phyloP scores from a whole-genome alignment of 2,888 invertebrate species.

The Caenorhabditis sp. region DNA sequence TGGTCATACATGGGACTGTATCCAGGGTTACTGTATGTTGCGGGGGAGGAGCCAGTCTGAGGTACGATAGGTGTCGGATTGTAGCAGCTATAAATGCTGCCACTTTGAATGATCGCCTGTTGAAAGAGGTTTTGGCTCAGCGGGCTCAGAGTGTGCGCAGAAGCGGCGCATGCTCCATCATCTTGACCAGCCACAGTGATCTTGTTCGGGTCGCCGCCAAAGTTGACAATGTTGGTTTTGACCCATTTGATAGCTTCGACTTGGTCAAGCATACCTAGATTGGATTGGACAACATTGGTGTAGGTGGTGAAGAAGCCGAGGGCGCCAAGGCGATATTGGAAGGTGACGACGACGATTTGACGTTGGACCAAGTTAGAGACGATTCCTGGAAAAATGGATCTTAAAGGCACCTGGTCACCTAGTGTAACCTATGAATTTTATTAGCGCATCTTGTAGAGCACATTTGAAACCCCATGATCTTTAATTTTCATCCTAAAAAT shows the following conservation, averaged over 20 bases:
- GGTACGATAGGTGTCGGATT: slow-evolving; percentile 44
- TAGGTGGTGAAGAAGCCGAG: slow-evolving; percentile 61
- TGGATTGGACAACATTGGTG: slow-evolving; percentile 52
- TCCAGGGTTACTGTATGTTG: slow-evolving; percentile 15
- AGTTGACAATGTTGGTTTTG: slow-evolving; percentile 60
- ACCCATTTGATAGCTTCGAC: slow-evolving; percentile 58
- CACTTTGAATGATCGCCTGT: slow-evolving; percentile 61
- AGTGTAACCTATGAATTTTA: too few relatives aligned
- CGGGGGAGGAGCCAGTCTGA: slow-evolving; percentile 2
- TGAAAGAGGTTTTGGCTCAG: slow-evolving; percentile 60
- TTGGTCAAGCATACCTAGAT: slow-evolving; percentile 66
- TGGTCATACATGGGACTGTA: slow-evolving; percentile 30
- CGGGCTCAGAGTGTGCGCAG: slow-evolving; percentile 56
- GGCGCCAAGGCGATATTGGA: slow-evolving; percentile 62
- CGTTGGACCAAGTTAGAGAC: slow-evolving; percentile 56
- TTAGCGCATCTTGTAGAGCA: too few relatives aligned
- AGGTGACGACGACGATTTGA: slow-evolving; percentile 59
- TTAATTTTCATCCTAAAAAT: too few relatives aligned
- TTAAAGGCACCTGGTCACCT: too few relatives aligned
- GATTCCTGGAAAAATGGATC: slow-evolving; percentile 6
- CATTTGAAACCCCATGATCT: too few relatives aligned
- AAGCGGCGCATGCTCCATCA: slow-evolving; percentile 59
- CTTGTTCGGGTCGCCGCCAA: slow-evolving; percentile 63
- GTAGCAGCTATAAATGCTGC: slow-evolving; percentile 58
- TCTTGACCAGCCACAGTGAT: slow-evolving; percentile 65